Base-by-base conservation (phyloP, 2,113 vertebrate species). In the Bubo scandiacus region DNA sequence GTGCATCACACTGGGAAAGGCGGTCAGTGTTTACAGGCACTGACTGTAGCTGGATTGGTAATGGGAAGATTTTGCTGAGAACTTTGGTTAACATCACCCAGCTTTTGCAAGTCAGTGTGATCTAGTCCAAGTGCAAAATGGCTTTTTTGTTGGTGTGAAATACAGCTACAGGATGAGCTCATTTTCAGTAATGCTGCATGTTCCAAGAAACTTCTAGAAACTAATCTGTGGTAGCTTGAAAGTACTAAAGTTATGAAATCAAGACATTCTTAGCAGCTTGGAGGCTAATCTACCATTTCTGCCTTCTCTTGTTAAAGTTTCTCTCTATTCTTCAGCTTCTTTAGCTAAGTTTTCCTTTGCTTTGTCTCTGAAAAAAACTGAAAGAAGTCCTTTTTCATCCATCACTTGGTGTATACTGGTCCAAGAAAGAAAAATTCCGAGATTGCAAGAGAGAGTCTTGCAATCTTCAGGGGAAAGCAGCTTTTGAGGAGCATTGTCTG, bases 131-230 rank as follows among this genome's bases (percentile, higher is more conserved):
- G 20, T 10, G 29, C 66, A 89, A 86, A 88, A 82, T 55, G 47
- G 15, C 18, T 40, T 32, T 38, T 29, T 43, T 29, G 29, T 42
- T 12, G 6, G 12, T 83, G 57, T 72, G 72, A 81, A 92, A 58
- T 52, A n/a, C 0, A 63, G 25, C 55, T 88, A 32, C 25, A 36
- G 38, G 38, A 84, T 82, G 62, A 91, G 26, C 32, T 94, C 30
- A 6, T 54, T 91, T 86, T 81, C 65, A 71, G 57, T 79, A 81
- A 51, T 36, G 40, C 29, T 92, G 13, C 12, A 3, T 19, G 17
- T 91, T 95, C 73, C 83, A 89, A 86, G 57, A 72, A 89, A 62
- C 27, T 81, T 72, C 30, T 73, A 82, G 91, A 85, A 89, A 85
- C 40, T 94, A 25, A 73, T 81, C 25, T 79, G 12, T 79, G 40